Evolutionary conservation across 2,888 invertebrate species (phyloP).

Genomic region (Amblyjoppa fuscipennis): DNA sequence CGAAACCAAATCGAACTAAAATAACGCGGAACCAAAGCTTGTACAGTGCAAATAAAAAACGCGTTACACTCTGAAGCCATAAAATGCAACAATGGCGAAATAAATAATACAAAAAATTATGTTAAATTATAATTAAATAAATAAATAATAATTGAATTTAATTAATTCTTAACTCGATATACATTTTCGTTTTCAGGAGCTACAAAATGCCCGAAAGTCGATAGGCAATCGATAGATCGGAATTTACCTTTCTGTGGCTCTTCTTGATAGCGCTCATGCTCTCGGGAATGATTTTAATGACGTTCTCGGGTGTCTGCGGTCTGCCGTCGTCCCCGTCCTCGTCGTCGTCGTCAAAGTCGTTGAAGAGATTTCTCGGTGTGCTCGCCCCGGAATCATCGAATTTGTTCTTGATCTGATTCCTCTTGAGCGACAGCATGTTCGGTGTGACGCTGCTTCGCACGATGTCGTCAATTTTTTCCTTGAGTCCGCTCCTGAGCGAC

Average conservation of each 20-base stretch:
- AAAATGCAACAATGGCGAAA: no score
- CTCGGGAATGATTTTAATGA: slow-evolving; percentile 77
- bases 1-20: no score
- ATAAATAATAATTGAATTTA: no score
- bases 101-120: no score
- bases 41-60: no score
- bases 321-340: slow-evolving; percentile 71
- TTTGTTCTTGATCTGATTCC: slow-evolving; percentile 57
- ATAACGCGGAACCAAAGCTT: no score
- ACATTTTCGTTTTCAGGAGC: not conserved
- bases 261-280: slow-evolving; percentile 82
- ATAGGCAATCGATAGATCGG: not conserved
- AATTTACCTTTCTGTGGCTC: slow-evolving; percentile 81
- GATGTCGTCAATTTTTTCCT: slow-evolving; percentile 74
- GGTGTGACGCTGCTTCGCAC: slow-evolving; percentile 72
- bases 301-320: slow-evolving; percentile 79
- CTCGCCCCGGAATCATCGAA: slow-evolving; percentile 70
- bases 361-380: slow-evolving; percentile 80
- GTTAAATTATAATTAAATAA: no score
- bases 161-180: no score
- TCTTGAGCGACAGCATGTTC: slow-evolving; percentile 67
- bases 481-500: slow-evolving; percentile 71
- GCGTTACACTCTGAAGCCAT: no score
- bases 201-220: not conserved
- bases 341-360: slow-evolving; percentile 76